Evolutionary conservation across 2,888 invertebrate genomes (phyloP).

Genomic region (Melanostoma mellinum): DNA sequence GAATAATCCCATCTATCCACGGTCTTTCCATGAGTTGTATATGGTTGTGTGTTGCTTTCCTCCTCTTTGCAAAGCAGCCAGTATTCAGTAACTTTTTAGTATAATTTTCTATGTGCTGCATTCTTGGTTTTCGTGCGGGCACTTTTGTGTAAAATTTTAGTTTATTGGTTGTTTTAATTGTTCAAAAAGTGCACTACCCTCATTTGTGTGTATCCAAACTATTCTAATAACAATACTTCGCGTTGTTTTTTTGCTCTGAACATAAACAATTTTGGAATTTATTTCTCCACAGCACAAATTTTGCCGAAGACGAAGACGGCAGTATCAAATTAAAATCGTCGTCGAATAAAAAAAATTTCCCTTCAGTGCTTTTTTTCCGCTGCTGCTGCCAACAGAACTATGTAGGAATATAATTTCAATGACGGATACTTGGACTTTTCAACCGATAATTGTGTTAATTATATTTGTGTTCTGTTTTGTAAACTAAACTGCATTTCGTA

Average conservation of each 20-base stretch:
- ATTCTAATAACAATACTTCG: conserved; percentile 33
- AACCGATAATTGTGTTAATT: too few species aligned
- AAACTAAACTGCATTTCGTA: too few species aligned
- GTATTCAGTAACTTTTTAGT: conserved; percentile 65
- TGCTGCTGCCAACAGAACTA: conserved; percentile 38
- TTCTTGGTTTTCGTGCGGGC: conserved; percentile 68
- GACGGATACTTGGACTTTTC: conserved; percentile 19
- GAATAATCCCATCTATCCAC: neutral
- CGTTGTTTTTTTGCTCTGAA: conserved; percentile 30
- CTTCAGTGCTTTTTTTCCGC: conserved; percentile 42
- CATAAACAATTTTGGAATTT: conserved; percentile 32
- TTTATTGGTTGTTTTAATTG: conserved; percentile 47
- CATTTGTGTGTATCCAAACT: conserved; percentile 17
- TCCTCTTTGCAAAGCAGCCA: conserved; percentile 41
- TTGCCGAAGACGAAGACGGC: conserved; percentile 55
- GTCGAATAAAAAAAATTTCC: conserved; percentile 47
- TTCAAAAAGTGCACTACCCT: conserved; percentile 41
- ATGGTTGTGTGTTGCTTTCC: conserved; percentile 45
- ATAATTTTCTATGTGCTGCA: conserved; percentile 69
- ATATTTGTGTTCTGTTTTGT: too few species aligned
- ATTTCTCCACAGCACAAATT: conserved; percentile 42
- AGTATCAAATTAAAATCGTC: conserved; percentile 56
- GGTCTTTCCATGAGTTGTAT: neutral
- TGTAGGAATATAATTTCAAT: conserved; percentile 8
- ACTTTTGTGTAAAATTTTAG: conserved; percentile 48